Base-by-base conservation (phyloP, 2,888 invertebrate species). In the Maniola hyperantus region DNA sequence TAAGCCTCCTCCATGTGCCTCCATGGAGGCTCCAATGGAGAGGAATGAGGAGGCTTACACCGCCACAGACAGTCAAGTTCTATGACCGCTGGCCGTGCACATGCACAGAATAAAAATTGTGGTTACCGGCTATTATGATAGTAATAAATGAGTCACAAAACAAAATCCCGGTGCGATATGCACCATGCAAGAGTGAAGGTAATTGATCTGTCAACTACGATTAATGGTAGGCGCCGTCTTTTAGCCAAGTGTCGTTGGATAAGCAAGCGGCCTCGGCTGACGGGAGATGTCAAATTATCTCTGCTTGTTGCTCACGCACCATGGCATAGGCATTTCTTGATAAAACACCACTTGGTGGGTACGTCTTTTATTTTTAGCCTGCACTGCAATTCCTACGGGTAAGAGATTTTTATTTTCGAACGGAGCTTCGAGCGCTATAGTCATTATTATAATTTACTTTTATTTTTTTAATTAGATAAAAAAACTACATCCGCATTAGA, bases 161-260 rank as follows among this genome's bases (percentile, higher is more conserved):
- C 78, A 82, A 82, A 77, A 70, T 66, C 71, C 66, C 71, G 69
- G 76, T 77, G 75, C 78, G 73, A 74, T 76, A 73, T 75, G 75
- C 74, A n/a, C n/a, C n/a, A n/a, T n/a, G 68, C 73, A 73, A 66
- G 72, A 74, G 67, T 71, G 71, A 64, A 73, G 79, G 81, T 89
- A 88, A 89, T 89, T 88, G 89, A 89, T 85, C 87, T 89, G 89
- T 88, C 89, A 82, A 77, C 75, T 72, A 71, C 83, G 85, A 89
- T 89, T 85, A 86, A 88, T 87, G 83, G 78, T 78, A 82, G 26
- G 6, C 18, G 18, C 81, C 78, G 79, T 81, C 77, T 74, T 77
- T 74, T 79, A 76, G 77, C 71, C 74, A 53, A 57, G 66, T 67
- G 50, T 60, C 76, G 74, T 73, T 73, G 74, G 74, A 76, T 79